These are phyloP conservation scores for Pinctada fucata DNA, from an alignment of 2,888 invertebrate species.

Conservation along the genomic window DNA sequence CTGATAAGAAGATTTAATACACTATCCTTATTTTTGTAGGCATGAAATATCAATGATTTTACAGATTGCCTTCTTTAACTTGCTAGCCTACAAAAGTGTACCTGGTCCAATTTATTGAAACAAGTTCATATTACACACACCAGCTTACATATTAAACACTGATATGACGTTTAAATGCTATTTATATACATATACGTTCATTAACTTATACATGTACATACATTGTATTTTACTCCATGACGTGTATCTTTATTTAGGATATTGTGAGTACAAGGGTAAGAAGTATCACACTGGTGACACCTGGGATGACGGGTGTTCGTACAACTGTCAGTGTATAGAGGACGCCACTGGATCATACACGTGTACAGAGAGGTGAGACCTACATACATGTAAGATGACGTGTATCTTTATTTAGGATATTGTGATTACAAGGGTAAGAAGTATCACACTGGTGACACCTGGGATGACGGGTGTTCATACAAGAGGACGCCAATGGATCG, in stretches of 20 bases:
- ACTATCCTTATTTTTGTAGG: neutral
- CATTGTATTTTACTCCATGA: neutral
- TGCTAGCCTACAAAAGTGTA: too few relatives aligned
- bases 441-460: constrained; percentile 59
- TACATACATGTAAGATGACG: too few relatives aligned
- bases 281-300: constrained; percentile 59
- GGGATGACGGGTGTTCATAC: constrained; percentile 64
- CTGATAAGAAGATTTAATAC: neutral
- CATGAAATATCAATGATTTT: too few relatives aligned
- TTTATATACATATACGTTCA: neutral
- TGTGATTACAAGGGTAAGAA: constrained; percentile 61
- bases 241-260: constrained; percentile 52
- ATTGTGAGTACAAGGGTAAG: constrained; percentile 61
- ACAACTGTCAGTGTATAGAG: constrained; percentile 60
- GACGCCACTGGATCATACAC: constrained; percentile 56
- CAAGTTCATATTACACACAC: too few relatives aligned
- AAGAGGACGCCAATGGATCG: constrained; percentile 54
- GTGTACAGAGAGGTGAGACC: constrained; percentile 60
- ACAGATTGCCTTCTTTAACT: too few relatives aligned
- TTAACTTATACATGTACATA: constrained; percentile 6
- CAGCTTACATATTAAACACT: too few relatives aligned
- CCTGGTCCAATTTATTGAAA: too few relatives aligned
- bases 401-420: neutral
- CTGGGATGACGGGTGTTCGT: constrained; percentile 64
- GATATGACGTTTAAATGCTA: neutral